A percentile compares a stretch with the other conserved stretches of the same genome.
Evolutionary conservation across 2,113 vertebrate genomes (phyloP).

Genomic region (Dromiciops gliroides): DNA sequence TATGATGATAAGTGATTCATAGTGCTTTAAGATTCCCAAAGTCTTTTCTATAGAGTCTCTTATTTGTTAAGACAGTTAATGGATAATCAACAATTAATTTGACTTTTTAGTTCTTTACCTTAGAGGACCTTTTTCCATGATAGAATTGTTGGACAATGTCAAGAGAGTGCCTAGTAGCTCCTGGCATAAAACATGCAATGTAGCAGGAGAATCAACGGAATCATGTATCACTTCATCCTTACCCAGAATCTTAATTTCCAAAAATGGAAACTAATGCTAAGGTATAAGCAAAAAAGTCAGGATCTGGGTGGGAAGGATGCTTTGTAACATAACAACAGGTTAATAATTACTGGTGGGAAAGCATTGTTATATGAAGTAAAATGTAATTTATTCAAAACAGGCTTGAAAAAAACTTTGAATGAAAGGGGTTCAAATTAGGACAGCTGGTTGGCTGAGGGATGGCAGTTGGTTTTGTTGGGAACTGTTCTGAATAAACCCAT

Average conservation of each 20-base stretch:
- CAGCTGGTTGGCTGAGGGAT: constrained; percentile 60
- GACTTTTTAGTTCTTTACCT: background rate
- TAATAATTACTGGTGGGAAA: background rate
- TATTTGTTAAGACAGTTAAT: background rate
- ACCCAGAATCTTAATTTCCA: background rate
- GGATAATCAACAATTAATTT: background rate
- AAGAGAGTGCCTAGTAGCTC: background rate
- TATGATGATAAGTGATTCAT: background rate
- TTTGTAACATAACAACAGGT: background rate
- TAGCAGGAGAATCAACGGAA: background rate
- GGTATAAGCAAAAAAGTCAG: background rate
- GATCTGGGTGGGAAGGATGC: background rate
- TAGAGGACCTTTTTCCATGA: background rate
- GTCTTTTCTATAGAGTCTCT: background rate
- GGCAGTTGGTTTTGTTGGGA: constrained; percentile 61
- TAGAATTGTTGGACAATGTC: background rate
- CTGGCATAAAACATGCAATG: background rate
- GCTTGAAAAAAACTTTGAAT: constrained; percentile 50
- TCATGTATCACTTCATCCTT: background rate
- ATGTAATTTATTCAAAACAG: background rate
- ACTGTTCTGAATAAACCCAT: constrained; percentile 55
- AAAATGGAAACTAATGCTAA: constrained; percentile 37
- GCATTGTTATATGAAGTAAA: background rate
- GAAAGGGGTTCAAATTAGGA: constrained; percentile 54
- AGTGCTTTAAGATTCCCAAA: background rate